Conservation (phyloP, 2,797 vertebrate genomes). For the Poecilia gillii region DNA sequence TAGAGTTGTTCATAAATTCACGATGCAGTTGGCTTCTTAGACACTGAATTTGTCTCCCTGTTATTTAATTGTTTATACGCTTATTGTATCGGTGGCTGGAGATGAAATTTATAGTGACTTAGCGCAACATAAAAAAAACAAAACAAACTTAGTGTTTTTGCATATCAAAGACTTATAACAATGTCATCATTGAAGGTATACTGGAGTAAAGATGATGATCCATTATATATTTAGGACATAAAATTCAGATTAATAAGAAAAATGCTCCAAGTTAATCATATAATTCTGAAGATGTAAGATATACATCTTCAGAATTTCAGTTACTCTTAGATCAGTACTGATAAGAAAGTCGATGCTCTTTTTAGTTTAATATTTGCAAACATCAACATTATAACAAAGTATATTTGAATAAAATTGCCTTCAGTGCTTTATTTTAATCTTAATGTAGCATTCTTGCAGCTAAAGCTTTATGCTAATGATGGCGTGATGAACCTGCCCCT, state of each 20-base stretch:
- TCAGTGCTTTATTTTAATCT: not conserved
- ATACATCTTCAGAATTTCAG: not conserved
- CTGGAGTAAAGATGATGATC: not conserved
- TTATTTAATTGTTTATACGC: not conserved
- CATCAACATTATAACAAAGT: not conserved
- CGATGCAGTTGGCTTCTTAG: not conserved
- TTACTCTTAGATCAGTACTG: not conserved
- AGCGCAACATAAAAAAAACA: not conserved
- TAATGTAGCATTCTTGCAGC: not conserved
- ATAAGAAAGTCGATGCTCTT: not conserved
- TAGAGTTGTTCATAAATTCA: not conserved
- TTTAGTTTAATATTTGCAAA: not conserved
- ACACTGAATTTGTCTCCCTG: not conserved
- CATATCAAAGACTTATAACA: not conserved
- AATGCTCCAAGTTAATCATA: not conserved
- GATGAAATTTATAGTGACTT: not conserved
- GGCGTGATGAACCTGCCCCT: conserved; percentile 11
- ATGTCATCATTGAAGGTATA: not conserved
- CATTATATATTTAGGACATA: not conserved
- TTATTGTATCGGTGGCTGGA: not conserved
- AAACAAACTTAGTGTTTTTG: not conserved
- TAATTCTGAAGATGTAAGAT: not conserved
- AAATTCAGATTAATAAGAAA: not conserved
- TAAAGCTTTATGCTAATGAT: conserved; percentile 24
- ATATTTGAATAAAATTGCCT: not conserved